These are phyloP conservation scores for Arenicola marina DNA, from an alignment of 2,888 invertebrate genomes.

Conservation along the genomic window DNA sequence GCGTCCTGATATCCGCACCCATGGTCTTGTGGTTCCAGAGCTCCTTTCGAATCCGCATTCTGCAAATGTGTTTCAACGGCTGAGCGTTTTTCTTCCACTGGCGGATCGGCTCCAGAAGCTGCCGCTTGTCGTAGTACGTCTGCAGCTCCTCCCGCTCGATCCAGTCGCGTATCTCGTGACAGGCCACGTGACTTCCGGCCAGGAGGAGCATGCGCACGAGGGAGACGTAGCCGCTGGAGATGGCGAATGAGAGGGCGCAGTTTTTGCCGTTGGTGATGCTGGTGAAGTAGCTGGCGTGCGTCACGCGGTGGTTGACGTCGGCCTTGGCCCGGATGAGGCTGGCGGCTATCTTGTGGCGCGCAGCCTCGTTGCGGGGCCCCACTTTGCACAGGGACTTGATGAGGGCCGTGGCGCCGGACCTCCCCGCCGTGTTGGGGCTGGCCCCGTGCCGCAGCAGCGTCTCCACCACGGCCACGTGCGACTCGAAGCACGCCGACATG, in stretches of 20 bases:
- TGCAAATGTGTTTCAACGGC: slow-evolving; percentile 11
- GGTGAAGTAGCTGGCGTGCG: slow-evolving; percentile 18
- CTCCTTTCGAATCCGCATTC: not conserved
- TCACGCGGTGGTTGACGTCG: slow-evolving; percentile 14
- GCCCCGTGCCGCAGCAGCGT: slow-evolving; percentile 18
- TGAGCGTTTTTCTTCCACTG: slow-evolving; percentile 10
- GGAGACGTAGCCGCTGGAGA: slow-evolving; percentile 21
- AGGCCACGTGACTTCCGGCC: slow-evolving; percentile 14
- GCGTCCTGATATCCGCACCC: not conserved
- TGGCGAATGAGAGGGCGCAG: slow-evolving; percentile 22
- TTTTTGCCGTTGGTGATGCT: slow-evolving; percentile 20
- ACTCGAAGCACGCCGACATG: slow-evolving; percentile 19
- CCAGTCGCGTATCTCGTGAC: slow-evolving; percentile 15
- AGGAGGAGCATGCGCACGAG: slow-evolving; percentile 19
- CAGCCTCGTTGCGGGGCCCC: slow-evolving; percentile 7
- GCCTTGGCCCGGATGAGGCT: slow-evolving; percentile 18
- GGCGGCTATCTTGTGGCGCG: slow-evolving; percentile 12
- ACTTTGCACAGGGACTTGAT: slow-evolving; percentile 7
- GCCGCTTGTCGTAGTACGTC: slow-evolving; percentile 12
- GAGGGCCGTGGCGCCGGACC: slow-evolving; percentile 11
- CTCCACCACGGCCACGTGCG: slow-evolving; percentile 8
- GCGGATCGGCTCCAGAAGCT: slow-evolving; percentile 6
- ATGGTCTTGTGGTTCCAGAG: not conserved
- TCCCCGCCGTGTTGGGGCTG: slow-evolving; percentile 8
- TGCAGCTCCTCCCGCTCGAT: slow-evolving; percentile 9